Conservation (phyloP, 2,797 vertebrate genomes). For the Liasis olivaceus region DNA sequence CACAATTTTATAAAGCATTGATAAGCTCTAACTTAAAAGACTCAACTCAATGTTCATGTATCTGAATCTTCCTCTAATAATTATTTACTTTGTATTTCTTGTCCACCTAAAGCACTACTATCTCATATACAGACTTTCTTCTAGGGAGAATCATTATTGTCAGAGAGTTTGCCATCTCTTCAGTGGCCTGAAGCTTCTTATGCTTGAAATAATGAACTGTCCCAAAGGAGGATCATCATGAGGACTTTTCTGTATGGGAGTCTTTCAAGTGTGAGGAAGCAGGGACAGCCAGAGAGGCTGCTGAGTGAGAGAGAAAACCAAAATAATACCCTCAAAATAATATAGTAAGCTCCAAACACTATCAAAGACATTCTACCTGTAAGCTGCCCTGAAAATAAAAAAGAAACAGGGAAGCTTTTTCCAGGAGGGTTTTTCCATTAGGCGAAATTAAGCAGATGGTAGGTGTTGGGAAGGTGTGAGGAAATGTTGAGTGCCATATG, state of each 20-base stretch:
- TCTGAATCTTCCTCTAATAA: neutral
- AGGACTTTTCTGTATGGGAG: neutral
- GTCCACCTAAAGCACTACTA: neutral
- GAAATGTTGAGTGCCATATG: neutral
- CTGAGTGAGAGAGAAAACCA: neutral
- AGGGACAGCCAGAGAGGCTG: neutral
- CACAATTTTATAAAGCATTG: neutral
- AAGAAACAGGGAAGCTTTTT: neutral
- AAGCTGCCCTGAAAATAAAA: neutral
- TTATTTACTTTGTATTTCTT: neutral
- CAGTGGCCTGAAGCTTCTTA: neutral
- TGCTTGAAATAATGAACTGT: neutral
- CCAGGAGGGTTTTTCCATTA: neutral
- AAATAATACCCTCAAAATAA: neutral
- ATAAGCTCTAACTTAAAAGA: neutral
- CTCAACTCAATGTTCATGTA: neutral
- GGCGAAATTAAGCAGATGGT: neutral
- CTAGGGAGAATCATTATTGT: neutral
- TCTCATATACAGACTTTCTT: slow-evolving; percentile 7
- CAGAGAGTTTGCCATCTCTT: neutral
- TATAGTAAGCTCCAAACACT: neutral
- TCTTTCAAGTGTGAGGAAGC: neutral
- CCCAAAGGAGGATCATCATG: neutral
- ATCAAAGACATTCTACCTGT: neutral
- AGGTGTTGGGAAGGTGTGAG: neutral